Evolutionary conservation across 2,113 vertebrate species (phyloP).

Genomic region (Xerus inauris): DNA sequence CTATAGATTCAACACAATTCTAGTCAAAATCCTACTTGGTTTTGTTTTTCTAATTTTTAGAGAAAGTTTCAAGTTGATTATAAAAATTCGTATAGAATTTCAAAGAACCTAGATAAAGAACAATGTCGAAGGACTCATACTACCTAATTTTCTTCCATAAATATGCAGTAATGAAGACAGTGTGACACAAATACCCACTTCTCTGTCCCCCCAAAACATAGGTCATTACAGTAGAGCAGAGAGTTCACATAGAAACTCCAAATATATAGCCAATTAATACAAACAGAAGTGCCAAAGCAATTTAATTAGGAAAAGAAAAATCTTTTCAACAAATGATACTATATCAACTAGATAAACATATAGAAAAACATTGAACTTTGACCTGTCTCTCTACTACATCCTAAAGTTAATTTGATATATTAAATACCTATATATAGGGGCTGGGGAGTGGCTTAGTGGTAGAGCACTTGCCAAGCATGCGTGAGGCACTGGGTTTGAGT

Average conservation of each 20-base stretch:
- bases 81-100: slow-evolving; percentile 6
- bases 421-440: background rate
- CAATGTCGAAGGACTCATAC: background rate
- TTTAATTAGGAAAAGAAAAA: slow-evolving; percentile 19
- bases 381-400: background rate
- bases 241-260: background rate
- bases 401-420: slow-evolving; percentile 5
- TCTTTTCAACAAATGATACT: slow-evolving; percentile 30
- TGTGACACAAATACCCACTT: background rate
- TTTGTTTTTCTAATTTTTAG: background rate
- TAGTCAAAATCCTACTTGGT: background rate
- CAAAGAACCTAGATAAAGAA: background rate
- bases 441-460: no score
- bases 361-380: background rate
- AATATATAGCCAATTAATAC: background rate
- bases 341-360: background rate
- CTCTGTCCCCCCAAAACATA: background rate
- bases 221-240: background rate
- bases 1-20: background rate
- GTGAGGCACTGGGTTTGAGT: no score
- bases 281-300: background rate
- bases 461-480: no score
- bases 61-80: background rate
- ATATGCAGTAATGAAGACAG: background rate
- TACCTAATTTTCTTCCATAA: slow-evolving; percentile 44